Evolutionary conservation across 2,797 vertebrate genomes (phyloP).

Genomic region (Bucorvus abyssinicus): DNA sequence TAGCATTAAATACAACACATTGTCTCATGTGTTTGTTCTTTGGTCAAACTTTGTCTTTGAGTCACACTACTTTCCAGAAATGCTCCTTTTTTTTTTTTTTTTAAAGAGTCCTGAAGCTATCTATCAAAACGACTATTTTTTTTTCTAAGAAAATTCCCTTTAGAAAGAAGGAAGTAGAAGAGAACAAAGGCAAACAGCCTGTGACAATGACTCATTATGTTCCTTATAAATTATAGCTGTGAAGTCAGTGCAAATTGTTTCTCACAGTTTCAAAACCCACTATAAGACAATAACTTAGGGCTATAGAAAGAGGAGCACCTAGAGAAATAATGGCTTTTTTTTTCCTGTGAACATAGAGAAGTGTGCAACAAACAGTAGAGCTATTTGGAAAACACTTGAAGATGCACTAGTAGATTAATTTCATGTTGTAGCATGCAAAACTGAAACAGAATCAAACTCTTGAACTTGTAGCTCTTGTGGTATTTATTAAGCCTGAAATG

Average conservation of each 20-base stretch:
- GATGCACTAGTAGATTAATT: slow-evolving; percentile 33
- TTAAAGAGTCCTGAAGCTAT: slow-evolving; percentile 35
- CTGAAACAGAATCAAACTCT: slow-evolving; percentile 27
- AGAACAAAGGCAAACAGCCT: slow-evolving; percentile 66
- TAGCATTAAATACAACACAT: background rate
- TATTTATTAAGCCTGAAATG: slow-evolving; percentile 44
- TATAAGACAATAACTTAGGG: slow-evolving; percentile 52
- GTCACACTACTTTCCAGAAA: slow-evolving; percentile 55
- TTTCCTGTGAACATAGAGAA: background rate
- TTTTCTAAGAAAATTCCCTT: slow-evolving; percentile 77
- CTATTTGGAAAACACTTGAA: slow-evolving; percentile 43
- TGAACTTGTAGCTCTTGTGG: slow-evolving; percentile 15
- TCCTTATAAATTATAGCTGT: slow-evolving; percentile 74
- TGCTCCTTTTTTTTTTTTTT: slow-evolving; percentile 40
- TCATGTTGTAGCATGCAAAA: slow-evolving; percentile 12
- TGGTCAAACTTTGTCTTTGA: slow-evolving; percentile 1
- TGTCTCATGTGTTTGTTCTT: background rate
- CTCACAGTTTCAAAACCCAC: slow-evolving; percentile 66
- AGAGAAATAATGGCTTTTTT: slow-evolving; percentile 21
- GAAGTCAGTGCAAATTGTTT: slow-evolving; percentile 66
- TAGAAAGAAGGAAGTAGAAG: slow-evolving; percentile 75
- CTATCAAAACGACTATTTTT: slow-evolving; percentile 44
- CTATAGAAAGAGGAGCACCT: slow-evolving; percentile 56
- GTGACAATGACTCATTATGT: slow-evolving; percentile 76
- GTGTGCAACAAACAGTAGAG: slow-evolving; percentile 8